These are phyloP conservation scores for Dugesia japonica DNA, from an alignment of 2,888 invertebrate genomes.

Conservation along the genomic window DNA sequence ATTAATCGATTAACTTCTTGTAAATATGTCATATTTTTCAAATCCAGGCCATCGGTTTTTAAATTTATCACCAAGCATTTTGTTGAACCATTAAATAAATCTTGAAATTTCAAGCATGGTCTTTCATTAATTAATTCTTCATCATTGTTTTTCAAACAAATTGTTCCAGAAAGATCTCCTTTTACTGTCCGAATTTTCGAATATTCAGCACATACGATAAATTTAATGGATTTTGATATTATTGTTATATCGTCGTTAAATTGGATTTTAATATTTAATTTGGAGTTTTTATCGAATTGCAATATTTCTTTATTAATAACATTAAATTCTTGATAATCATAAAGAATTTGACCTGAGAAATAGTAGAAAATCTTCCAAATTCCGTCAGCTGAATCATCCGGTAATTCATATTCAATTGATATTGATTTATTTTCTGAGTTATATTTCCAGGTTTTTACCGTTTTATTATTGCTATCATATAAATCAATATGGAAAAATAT, in stretches of 20 bases:
- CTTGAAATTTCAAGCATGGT: neutral
- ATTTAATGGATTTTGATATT: neutral
- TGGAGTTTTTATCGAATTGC: neutral
- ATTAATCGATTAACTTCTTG: neutral
- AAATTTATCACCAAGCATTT: neutral
- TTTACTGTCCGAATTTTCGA: neutral
- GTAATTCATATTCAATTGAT: neutral
- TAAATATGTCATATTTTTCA: neutral
- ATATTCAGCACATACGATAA: neutral
- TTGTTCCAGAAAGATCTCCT: neutral
- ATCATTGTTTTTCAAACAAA: neutral
- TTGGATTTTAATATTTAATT: neutral
- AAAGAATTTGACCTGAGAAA: neutral
- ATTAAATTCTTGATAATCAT: neutral
- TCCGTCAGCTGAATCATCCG: neutral
- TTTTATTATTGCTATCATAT: neutral
- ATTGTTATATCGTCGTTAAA: neutral
- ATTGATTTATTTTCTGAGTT: neutral
- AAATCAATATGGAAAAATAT: neutral
- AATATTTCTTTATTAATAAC: neutral
- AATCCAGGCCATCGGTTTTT: neutral
- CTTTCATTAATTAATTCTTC: neutral
- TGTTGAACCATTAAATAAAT: neutral
- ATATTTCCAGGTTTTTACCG: neutral
- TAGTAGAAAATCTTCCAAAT: neutral